Conservation (phyloP, 92 coral and sea anemone genomes). For the Muricea muricata region DNA sequence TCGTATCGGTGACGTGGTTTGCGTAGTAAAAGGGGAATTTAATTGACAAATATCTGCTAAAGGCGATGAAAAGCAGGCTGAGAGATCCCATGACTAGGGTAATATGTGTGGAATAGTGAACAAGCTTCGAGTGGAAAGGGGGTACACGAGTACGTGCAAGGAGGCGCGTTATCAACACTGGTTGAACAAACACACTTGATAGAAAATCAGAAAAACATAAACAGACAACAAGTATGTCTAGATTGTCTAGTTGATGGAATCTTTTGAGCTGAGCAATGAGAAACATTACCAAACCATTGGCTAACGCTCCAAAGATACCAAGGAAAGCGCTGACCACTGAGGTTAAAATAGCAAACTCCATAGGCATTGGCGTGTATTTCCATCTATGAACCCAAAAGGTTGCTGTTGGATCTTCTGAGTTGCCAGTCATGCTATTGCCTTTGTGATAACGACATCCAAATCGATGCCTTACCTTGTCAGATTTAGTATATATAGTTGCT, state of each 20-base stretch:
- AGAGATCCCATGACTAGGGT: no score
- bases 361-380: not conserved
- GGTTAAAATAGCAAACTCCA: not conserved
- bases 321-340: not conserved
- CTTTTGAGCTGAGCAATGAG: not conserved
- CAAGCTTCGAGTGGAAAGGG: no score
- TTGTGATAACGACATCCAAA: no score
- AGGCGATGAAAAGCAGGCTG: not conserved
- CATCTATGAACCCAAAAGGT: not conserved
- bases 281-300: not conserved
- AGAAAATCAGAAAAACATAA: constrained; percentile 24
- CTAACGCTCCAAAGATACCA: not conserved
- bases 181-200: constrained; percentile 1
- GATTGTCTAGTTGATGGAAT: not conserved
- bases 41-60: not conserved
- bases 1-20: not conserved
- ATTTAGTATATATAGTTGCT: no score
- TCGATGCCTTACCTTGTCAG: no score
- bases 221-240: not conserved
- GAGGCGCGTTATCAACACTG: not conserved
- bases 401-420: no score
- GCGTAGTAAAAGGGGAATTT: constrained; percentile 1
- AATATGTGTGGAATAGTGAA: no score
- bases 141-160: constrained; percentile 21
- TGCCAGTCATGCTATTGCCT: no score